Evolutionary conservation across 2,888 invertebrate species (phyloP).

Genomic region (Pecten maximus): DNA sequence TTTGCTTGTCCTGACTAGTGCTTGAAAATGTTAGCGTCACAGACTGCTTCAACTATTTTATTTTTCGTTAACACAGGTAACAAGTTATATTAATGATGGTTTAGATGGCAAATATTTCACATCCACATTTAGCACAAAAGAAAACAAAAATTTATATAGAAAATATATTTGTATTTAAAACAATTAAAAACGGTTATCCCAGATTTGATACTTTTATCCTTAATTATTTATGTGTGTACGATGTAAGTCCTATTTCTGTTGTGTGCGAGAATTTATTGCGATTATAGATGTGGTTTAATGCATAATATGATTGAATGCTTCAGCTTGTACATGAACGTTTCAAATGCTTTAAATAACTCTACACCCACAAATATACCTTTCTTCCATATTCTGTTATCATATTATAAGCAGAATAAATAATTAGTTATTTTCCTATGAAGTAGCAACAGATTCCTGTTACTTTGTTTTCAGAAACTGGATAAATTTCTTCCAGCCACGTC

Average conservation of each 20-base stretch:
- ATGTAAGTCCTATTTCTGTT: neutral
- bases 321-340: neutral
- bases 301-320: neutral
- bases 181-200: neutral
- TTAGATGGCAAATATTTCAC: too few species aligned
- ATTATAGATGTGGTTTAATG: neutral
- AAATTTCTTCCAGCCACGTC: neutral
- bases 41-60: too few species aligned
- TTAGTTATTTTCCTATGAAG: neutral
- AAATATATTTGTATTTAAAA: too few species aligned
- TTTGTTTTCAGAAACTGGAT: neutral
- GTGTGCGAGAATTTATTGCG: neutral
- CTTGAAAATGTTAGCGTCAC: too few species aligned
- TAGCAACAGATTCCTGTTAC: too few species aligned
- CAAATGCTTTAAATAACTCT: neutral
- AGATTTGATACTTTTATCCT: neutral
- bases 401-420: neutral
- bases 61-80: too few species aligned
- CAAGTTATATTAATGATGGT: too few species aligned
- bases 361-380: neutral
- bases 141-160: too few species aligned
- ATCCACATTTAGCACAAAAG: too few species aligned
- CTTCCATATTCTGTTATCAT: neutral
- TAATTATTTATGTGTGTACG: neutral
- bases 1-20: too few species aligned